Percentiles rank a stretch among this genome's conserved stretches.
These are phyloP conservation scores for Julus scandinavius DNA, from an alignment of 2,888 invertebrate species.

Conservation along the genomic window DNA sequence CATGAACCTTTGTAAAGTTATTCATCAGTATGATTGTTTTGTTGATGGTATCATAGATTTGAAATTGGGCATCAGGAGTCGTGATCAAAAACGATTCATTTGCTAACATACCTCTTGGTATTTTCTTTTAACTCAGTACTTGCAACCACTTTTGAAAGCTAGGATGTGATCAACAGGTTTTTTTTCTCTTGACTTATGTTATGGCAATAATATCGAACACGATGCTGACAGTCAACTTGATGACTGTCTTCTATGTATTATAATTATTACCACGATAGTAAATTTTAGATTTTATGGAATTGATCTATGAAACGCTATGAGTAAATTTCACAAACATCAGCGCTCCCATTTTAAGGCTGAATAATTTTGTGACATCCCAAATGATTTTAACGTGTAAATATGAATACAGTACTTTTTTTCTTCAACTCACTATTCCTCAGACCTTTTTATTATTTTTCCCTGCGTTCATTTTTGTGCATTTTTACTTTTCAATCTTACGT, in stretches of 20 bases:
- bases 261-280: slow-evolving; percentile 42
- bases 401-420: slow-evolving; percentile 18
- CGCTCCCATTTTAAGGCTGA: neutral
- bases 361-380: slow-evolving; percentile 17
- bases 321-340: neutral
- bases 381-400: slow-evolving; percentile 27
- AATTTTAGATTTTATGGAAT: slow-evolving; percentile 38
- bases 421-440: neutral
- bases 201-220: slow-evolving; percentile 15
- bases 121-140: neutral
- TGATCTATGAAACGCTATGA: slow-evolving; percentile 27
- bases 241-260: slow-evolving; percentile 24
- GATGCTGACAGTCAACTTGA: neutral
- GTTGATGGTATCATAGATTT: neutral
- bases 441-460: neutral
- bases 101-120: neutral
- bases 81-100: neutral
- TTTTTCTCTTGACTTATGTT: neutral
- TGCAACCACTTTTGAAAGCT: neutral
- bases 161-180: slow-evolving; percentile 8
- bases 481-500: neutral
- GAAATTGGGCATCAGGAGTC: neutral
- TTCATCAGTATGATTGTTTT: neutral
- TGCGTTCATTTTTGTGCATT: neutral
- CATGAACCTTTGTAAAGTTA: slow-evolving; percentile 10